A percentile compares a stretch with the other conserved stretches of the same genome.
phyloP scores from a whole-genome alignment of 2,113 vertebrate species.

The Tonatia bakeri region DNA sequence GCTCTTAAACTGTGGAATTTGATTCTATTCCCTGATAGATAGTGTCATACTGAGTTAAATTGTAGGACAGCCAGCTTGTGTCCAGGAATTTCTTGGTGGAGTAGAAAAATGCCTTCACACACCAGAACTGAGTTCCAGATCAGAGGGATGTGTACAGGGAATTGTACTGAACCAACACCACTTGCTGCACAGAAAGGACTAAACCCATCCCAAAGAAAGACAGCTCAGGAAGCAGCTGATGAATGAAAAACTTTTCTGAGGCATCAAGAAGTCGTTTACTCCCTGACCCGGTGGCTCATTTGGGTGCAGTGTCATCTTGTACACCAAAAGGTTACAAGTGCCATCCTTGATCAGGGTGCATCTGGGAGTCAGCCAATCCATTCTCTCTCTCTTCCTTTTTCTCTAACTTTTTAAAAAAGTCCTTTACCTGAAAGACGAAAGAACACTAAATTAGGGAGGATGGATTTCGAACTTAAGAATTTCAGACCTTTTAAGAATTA shows the following conservation, averaged over 20 bases:
- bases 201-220: background rate
- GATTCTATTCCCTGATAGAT: background rate
- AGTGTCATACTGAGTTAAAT: background rate
- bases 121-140: background rate
- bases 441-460: background rate
- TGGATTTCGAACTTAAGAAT: constrained; percentile 15
- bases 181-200: background rate
- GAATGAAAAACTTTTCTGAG: background rate
- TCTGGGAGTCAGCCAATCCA: no score
- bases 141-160: background rate
- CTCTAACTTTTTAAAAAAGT: background rate
- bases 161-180: background rate
- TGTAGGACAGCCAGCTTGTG: background rate
- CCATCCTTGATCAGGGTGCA: no score
- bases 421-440: background rate
- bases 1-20: background rate
- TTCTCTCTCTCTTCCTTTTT: no score
- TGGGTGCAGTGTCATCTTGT: no score
- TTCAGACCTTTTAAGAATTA: background rate
- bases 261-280: background rate
- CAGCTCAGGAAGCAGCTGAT: background rate
- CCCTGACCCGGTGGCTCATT: no score
- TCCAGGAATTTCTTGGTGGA: background rate
- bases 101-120: background rate
- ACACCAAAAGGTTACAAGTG: no score